A percentile compares a stretch with the other conserved stretches of the same genome.
Evolutionary conservation across 2,113 vertebrate genomes (phyloP).

Genomic region (Empidonax traillii): DNA sequence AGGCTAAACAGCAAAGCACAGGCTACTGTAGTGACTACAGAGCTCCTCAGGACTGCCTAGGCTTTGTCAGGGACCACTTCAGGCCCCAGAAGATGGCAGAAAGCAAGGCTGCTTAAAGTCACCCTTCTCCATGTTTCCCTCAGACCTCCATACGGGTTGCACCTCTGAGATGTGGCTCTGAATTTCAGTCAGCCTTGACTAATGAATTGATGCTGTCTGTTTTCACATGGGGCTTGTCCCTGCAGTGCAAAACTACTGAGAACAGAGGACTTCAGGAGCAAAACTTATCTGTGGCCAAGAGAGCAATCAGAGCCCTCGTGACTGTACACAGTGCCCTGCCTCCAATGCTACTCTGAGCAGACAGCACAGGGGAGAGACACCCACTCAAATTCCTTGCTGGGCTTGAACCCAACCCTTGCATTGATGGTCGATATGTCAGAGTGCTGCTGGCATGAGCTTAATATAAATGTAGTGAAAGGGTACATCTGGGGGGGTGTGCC

Average conservation of each 20-base stretch:
- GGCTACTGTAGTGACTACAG: background rate
- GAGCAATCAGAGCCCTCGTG: background rate
- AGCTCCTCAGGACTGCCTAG: background rate
- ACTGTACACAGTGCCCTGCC: background rate
- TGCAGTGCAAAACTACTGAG: background rate
- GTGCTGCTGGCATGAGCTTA: background rate
- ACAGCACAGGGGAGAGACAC: background rate
- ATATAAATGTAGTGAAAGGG: background rate
- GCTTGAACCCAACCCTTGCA: background rate
- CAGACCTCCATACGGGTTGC: rapidly evolving
- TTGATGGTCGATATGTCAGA: rapidly evolving
- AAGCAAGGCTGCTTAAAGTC: background rate
- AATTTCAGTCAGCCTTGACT: background rate
- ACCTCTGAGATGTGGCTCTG: rapidly evolving
- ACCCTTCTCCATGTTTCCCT: background rate
- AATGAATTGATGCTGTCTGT: background rate
- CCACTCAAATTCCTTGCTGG: background rate
- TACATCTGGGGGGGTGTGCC: background rate
- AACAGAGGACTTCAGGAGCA: background rate
- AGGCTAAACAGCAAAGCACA: background rate
- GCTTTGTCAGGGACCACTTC: background rate
- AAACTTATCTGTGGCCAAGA: background rate
- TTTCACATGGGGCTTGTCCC: background rate
- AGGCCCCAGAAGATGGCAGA: background rate
- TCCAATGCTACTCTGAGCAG: background rate